phyloP scores from a whole-genome alignment of 2,113 vertebrate genomes.

The Mustelus asterias region DNA sequence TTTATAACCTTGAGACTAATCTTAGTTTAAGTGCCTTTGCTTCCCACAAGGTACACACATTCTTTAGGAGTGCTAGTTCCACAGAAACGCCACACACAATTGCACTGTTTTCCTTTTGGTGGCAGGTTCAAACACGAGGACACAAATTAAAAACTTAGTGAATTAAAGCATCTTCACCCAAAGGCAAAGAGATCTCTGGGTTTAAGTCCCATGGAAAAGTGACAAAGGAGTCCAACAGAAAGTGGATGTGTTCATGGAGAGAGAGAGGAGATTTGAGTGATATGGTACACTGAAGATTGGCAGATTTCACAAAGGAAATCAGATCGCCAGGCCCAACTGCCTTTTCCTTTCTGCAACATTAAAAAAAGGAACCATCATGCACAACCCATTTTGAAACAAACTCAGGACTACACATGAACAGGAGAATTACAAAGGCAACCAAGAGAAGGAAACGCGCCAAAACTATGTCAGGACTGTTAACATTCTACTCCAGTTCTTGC shows the following conservation, averaged over 20 bases:
- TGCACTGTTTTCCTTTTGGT: background rate
- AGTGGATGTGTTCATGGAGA: background rate
- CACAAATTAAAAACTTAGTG: background rate
- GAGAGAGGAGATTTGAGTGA: background rate
- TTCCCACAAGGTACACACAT: background rate
- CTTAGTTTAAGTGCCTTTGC: background rate
- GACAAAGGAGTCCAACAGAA: background rate
- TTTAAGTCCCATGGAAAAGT: background rate
- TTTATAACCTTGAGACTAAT: background rate
- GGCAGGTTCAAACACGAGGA: background rate
- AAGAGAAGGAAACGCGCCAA: background rate
- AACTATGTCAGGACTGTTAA: background rate
- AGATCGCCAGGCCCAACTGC: background rate
- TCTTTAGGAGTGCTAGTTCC: background rate
- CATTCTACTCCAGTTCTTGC: background rate
- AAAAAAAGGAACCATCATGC: background rate
- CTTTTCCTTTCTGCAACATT: background rate
- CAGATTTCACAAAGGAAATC: background rate
- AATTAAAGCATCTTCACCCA: background rate
- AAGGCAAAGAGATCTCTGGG: background rate
- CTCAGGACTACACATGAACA: background rate
- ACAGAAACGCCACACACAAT: background rate
- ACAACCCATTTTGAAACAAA: background rate
- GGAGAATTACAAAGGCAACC: background rate
- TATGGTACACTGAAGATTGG: background rate